Evolutionary conservation across 1,140 invertebrate genomes (phyloP), one percentile per base, ranked within the genome.

Genomic region (Stegodyphus mimosarum): DNA sequence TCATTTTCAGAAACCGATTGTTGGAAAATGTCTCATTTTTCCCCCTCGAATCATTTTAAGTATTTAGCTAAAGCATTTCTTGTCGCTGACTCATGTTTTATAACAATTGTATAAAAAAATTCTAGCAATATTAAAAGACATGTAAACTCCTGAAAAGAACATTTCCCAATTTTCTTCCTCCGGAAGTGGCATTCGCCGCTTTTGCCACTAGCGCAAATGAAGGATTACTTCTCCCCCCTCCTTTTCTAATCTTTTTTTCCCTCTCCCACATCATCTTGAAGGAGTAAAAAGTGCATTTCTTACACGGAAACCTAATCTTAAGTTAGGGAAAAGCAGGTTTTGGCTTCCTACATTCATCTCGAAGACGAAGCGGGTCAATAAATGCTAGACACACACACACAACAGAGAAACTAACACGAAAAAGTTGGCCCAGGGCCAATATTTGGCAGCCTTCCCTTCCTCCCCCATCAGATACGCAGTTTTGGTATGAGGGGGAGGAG

Each of bases 371-470:
- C 64, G 64, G 6, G 64, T 67, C 64, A 67, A 67, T 67, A 67
- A 67, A 67, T 67, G 17, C 6, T 67, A 67, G 6, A 67, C 64
- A 67, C 64, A 67, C 64, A 67, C 64, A 67, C 17, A 67, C 64
- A 67, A 67, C 64, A 67, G 11, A 67, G 64, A 67, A 67, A 67
- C 64, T 67, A 78, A 78, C 79, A 51, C 52, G 49, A 81, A 81
- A 81, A 81, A 72, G 67, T 81, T 81, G 79, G 79, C 79, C 79
- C 70, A 55, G 70, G 79, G 79, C 70, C 79, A 81, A 81, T 71
- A 72, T 81, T 81, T 81, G 73, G 79, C 52, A 51, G 69, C 52
- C 13, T 51, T 73, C 11, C 53, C 17, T n/a, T 17, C 53, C 70
- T 73, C 51, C 49, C 13, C 74, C 72, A 15, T n/a, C 51, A 55